Conservation (phyloP, 2,113 vertebrate species). For the Melozone crissalis region DNA sequence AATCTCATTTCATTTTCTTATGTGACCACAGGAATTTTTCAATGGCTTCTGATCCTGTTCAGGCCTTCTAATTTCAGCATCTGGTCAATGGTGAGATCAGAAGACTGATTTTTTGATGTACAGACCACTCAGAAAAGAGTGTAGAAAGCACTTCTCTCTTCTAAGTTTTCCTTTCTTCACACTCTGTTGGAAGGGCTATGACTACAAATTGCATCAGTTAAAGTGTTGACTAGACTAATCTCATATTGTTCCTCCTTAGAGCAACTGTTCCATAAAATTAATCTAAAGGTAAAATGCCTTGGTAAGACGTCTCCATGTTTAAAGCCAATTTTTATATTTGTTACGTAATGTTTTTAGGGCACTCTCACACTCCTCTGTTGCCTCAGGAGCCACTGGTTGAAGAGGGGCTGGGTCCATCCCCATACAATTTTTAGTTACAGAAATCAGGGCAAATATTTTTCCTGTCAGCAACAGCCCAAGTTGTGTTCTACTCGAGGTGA, state of each 20-base stretch:
- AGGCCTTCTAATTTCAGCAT: not conserved
- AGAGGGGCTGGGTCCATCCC: not conserved
- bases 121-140: not conserved
- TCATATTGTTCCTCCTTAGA: not conserved
- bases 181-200: not conserved
- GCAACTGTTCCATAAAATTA: not conserved
- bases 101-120: not conserved
- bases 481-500: accelerated
- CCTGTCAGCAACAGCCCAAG: not conserved
- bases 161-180: not conserved
- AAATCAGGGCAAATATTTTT: not conserved
- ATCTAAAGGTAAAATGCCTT: not conserved
- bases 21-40: not conserved
- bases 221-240: not conserved
- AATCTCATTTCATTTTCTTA: not conserved
- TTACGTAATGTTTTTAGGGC: not conserved
- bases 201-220: not conserved
- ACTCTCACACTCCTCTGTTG: not conserved
- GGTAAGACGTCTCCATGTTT: not conserved
- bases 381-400: not conserved
- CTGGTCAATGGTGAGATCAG: not conserved
- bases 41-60: not conserved
- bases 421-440: not conserved
- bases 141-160: not conserved
- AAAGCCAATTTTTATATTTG: not conserved